Evolutionary conservation across 2,113 vertebrate species (phyloP).

Genomic region (Pycnonotus jocosus): DNA sequence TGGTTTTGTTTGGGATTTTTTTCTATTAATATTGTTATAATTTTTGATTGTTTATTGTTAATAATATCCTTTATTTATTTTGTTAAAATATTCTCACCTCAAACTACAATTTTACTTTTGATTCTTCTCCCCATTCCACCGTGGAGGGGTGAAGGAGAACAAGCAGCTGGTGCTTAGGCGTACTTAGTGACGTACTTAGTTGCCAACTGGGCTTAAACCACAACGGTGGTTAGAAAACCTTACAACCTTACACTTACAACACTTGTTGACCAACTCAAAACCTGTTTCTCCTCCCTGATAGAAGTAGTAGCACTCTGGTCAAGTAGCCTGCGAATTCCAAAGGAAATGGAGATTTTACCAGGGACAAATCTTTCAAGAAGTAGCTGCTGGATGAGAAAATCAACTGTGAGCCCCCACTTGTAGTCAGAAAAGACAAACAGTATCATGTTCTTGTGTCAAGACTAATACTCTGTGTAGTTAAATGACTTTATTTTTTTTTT

Average conservation of each 20-base stretch:
- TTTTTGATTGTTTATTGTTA: no score
- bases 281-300: neutral
- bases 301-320: neutral
- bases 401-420: fast-evolving
- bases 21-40: neutral
- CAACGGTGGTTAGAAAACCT: neutral
- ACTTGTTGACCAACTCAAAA: neutral
- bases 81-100: neutral
- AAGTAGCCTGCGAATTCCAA: neutral
- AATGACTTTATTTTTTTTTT: neutral
- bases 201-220: neutral
- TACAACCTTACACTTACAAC: neutral
- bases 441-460: neutral
- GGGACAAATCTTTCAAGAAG: neutral
- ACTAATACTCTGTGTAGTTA: neutral
- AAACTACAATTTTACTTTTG: neutral
- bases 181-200: neutral
- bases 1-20: neutral
- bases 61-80: neutral
- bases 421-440: neutral
- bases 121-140: neutral
- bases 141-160: fast-evolving
- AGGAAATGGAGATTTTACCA: neutral
- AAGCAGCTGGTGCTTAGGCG: neutral
- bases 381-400: neutral